Evolutionary conservation across 2,888 invertebrate species (phyloP).

Genomic region (Adineta ricciae): DNA sequence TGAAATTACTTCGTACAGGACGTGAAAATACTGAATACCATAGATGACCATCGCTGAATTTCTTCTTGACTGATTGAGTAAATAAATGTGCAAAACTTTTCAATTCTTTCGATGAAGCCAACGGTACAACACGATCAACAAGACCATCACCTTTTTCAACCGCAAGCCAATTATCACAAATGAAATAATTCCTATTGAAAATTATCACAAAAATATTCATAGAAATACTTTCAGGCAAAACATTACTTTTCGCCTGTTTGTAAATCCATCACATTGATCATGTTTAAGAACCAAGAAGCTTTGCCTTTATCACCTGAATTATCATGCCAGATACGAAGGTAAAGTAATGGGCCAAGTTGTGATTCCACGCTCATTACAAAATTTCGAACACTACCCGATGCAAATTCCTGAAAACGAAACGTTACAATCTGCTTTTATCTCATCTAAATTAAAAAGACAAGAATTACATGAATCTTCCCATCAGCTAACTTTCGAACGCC

Average conservation of each 20-base stretch:
- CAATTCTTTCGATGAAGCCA: constrained; percentile 46
- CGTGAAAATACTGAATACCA: constrained; percentile 49
- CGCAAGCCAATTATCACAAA: constrained; percentile 47
- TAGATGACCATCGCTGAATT: constrained; percentile 48
- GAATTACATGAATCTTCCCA: constrained; percentile 44
- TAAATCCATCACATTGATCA: constrained; percentile 44
- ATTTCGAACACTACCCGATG: constrained; percentile 45
- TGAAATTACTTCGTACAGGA: constrained; percentile 46
- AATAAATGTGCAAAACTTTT: constrained; percentile 47
- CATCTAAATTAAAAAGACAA: too few relatives aligned
- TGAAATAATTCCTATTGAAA: constrained; percentile 43
- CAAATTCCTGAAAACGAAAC: constrained; percentile 40
- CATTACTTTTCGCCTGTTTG: constrained; percentile 47
- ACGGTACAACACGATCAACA: constrained; percentile 47
- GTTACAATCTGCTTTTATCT: neutral
- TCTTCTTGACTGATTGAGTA: constrained; percentile 45
- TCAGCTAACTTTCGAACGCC: constrained; percentile 45
- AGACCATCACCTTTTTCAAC: constrained; percentile 48
- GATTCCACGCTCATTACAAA: constrained; percentile 44
- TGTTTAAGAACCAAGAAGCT: constrained; percentile 47
- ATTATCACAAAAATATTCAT: neutral
- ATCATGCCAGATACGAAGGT: constrained; percentile 48
- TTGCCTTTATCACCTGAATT: constrained; percentile 45
- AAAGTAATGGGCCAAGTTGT: constrained; percentile 44
- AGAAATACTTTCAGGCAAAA: neutral